These are phyloP conservation scores for Phyto melanocephala DNA, from an alignment of 2,888 invertebrate species.

Conservation along the genomic window DNA sequence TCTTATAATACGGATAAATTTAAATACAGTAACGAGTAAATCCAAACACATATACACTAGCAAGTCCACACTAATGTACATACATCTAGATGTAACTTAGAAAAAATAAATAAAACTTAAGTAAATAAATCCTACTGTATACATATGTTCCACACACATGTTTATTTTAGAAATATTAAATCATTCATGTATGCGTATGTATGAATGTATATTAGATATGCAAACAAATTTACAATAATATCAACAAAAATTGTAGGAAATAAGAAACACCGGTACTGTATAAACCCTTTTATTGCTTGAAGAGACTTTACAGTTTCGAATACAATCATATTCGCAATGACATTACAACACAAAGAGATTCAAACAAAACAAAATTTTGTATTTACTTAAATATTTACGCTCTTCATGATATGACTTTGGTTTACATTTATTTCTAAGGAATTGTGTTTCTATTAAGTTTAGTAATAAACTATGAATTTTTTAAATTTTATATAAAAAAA, in stretches of 20 bases:
- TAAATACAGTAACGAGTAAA: not conserved
- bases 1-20: conserved; percentile 24
- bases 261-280: not conserved
- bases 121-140: too few species aligned
- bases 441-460: too few species aligned
- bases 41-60: not conserved
- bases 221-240: not conserved
- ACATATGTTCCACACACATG: too few species aligned
- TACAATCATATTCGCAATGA: not conserved
- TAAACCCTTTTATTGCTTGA: not conserved
- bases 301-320: conserved; percentile 31
- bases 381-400: not conserved
- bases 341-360: conserved; percentile 10
- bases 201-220: not conserved
- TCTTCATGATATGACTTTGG: not conserved
- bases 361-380: not conserved
- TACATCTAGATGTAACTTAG: too few species aligned
- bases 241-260: not conserved
- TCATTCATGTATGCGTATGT: not conserved
- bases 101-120: too few species aligned
- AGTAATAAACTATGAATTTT: too few species aligned
- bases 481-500: too few species aligned
- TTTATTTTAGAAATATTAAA: too few species aligned
- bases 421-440: too few species aligned
- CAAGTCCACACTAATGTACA: not conserved